A percentile compares a stretch with the other conserved stretches of the same genome.
phyloP scores from a whole-genome alignment of 2,888 invertebrate species.

The Scaptomyza flava region DNA sequence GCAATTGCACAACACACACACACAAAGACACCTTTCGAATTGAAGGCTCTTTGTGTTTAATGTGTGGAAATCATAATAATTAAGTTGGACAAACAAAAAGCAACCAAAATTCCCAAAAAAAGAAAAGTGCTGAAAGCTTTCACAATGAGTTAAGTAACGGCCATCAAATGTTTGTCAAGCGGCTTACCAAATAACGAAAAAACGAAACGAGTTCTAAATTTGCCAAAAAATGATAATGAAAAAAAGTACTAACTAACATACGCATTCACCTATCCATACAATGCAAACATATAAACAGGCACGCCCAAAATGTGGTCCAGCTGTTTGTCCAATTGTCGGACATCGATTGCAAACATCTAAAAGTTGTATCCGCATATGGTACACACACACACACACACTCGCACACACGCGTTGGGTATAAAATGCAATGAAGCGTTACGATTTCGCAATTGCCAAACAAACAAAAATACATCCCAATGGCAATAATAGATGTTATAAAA shows the following conservation, averaged over 20 bases:
- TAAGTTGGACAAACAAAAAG: constrained; percentile 62
- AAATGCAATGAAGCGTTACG: constrained; percentile 70
- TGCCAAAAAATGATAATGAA: constrained; percentile 63
- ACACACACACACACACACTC: too few relatives aligned
- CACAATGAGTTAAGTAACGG: constrained; percentile 24
- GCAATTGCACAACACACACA: constrained; percentile 48
- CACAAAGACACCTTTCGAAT: constrained; percentile 74
- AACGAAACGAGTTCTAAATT: constrained; percentile 62
- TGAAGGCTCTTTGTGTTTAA: constrained; percentile 43
- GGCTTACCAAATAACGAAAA: constrained; percentile 3
- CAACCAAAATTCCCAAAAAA: neutral
- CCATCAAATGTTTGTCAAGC: constrained; percentile 55
- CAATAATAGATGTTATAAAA: constrained; percentile 22
- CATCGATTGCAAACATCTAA: constrained; percentile 56
- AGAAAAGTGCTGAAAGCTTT: constrained; percentile 34
- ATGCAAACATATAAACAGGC: constrained; percentile 19
- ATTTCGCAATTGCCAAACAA: constrained; percentile 77
- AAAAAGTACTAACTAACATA: constrained; percentile 35
- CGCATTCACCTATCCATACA: neutral
- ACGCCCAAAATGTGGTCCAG: constrained; percentile 62
- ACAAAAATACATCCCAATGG: constrained; percentile 45
- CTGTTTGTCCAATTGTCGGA: constrained; percentile 61
- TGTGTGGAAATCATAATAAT: constrained; percentile 78
- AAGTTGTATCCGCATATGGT: constrained; percentile 48
- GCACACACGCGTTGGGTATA: constrained; percentile 46